A percentile compares a stretch with the other conserved stretches of the same genome.
Conservation (phyloP, 2,888 invertebrate species). For the Corythucha ciliata region DNA sequence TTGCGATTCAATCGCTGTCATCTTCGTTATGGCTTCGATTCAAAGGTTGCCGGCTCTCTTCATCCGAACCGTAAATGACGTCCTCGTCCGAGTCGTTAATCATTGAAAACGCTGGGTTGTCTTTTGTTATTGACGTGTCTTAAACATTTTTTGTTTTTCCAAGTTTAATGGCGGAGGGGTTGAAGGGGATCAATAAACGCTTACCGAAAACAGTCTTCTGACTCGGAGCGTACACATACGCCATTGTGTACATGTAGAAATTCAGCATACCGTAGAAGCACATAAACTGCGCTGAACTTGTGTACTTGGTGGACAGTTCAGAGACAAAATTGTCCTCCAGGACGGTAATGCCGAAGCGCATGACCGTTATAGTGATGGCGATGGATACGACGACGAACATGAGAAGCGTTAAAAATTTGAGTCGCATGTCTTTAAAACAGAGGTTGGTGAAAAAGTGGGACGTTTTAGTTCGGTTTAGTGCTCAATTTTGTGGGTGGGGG, state of each 20-base stretch:
- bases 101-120: constrained; percentile 97
- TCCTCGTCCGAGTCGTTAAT: constrained; percentile 97
- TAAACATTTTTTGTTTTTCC: too few relatives aligned
- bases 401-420: constrained; percentile 80
- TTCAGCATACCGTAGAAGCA: constrained; percentile 88
- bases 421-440: constrained; percentile 62
- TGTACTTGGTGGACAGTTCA: constrained; percentile 74
- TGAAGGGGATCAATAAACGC: neutral
- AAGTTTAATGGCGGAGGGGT: too few relatives aligned
- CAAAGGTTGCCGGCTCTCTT: constrained; percentile 72
- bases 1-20: constrained; percentile 62
- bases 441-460: neutral
- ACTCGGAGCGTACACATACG: constrained; percentile 87
- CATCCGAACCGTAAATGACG: constrained; percentile 87
- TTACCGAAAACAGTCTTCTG: constrained; percentile 72
- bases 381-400: constrained; percentile 63
- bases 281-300: constrained; percentile 91
- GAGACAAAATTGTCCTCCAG: constrained; percentile 92
- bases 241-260: constrained; percentile 87
- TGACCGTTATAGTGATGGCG: constrained; percentile 47
- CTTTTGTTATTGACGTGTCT: constrained; percentile 64
- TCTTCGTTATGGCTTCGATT: constrained; percentile 59
- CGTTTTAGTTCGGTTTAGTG: neutral
- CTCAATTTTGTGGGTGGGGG: too few relatives aligned
- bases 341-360: constrained; percentile 79